Percentiles rank a stretch among this genome's conserved stretches.
phyloP scores from a whole-genome alignment of 2,113 vertebrate genomes.

The Dasyurus viverrinus region DNA sequence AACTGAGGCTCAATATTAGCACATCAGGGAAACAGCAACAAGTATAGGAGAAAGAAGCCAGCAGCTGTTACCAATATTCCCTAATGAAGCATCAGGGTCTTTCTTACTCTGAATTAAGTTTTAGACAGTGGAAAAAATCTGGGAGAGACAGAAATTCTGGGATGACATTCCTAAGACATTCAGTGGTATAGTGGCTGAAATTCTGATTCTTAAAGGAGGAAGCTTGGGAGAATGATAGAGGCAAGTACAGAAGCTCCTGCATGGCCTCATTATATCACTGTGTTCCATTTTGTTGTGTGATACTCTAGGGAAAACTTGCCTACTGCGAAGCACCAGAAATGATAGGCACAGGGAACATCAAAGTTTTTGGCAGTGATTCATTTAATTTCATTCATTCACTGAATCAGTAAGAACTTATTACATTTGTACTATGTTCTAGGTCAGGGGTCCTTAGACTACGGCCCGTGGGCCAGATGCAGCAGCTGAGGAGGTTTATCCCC shows the following conservation, averaged over 20 bases:
- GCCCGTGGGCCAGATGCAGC: too few relatives aligned
- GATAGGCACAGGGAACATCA: background rate
- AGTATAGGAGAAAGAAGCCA: background rate
- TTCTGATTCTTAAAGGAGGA: background rate
- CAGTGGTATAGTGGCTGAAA: background rate
- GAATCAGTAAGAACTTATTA: background rate
- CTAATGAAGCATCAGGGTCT: background rate
- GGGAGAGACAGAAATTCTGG: background rate
- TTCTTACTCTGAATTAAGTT: background rate
- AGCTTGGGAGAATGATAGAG: background rate
- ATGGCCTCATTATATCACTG: background rate
- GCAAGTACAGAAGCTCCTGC: background rate
- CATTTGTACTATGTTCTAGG: background rate
- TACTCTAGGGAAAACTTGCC: background rate
- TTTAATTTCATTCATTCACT: background rate
- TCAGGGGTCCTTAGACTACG: too few relatives aligned
- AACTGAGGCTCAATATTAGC: background rate
- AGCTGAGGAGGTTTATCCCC: too few relatives aligned
- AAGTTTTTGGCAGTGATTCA: background rate
- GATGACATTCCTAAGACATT: background rate
- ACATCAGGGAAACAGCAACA: background rate
- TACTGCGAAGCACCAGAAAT: background rate
- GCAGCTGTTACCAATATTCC: background rate
- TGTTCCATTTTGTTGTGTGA: background rate
- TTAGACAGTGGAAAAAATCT: background rate